A percentile compares a stretch with the other conserved stretches of the same genome.
These are phyloP conservation scores for Hydrocynus forskahlii DNA, from an alignment of 2,797 vertebrate species.

Conservation along the genomic window DNA sequence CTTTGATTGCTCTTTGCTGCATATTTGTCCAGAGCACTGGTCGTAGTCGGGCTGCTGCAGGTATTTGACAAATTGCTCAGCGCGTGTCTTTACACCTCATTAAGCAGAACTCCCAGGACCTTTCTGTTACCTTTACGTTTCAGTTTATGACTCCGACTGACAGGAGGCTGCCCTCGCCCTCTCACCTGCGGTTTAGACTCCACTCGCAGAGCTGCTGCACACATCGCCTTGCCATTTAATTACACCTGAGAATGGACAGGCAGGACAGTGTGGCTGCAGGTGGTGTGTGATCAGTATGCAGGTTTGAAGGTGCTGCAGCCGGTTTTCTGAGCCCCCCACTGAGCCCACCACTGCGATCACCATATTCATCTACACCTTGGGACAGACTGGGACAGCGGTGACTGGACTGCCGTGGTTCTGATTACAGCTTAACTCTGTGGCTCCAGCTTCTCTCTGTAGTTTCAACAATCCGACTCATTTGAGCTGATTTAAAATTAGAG, in stretches of 20 bases:
- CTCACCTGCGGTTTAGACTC: not conserved
- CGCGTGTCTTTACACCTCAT: not conserved
- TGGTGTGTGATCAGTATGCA: constrained; percentile 23
- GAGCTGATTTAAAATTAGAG: not conserved
- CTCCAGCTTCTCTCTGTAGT: not conserved
- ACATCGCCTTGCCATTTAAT: constrained; percentile 23
- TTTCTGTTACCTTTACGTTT: not conserved
- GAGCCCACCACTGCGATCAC: not conserved
- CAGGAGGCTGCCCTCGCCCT: not conserved
- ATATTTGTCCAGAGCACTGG: not conserved
- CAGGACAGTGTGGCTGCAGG: not conserved
- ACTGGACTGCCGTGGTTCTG: not conserved
- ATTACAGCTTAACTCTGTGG: not conserved
- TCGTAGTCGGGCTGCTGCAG: not conserved
- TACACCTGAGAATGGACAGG: constrained; percentile 36
- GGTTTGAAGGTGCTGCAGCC: not conserved
- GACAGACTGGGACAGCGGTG: not conserved
- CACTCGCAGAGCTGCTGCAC: not conserved
- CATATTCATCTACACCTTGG: not conserved
- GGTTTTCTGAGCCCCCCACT: not conserved
- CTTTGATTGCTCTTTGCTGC: not conserved
- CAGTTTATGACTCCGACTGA: not conserved
- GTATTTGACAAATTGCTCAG: not conserved
- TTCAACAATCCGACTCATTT: not conserved
- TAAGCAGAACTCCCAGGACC: not conserved